Percentiles rank a stretch among this genome's conserved stretches.
Evolutionary conservation across 2,888 invertebrate species (phyloP).

Genomic region (Eumacrocentrus americanus): DNA sequence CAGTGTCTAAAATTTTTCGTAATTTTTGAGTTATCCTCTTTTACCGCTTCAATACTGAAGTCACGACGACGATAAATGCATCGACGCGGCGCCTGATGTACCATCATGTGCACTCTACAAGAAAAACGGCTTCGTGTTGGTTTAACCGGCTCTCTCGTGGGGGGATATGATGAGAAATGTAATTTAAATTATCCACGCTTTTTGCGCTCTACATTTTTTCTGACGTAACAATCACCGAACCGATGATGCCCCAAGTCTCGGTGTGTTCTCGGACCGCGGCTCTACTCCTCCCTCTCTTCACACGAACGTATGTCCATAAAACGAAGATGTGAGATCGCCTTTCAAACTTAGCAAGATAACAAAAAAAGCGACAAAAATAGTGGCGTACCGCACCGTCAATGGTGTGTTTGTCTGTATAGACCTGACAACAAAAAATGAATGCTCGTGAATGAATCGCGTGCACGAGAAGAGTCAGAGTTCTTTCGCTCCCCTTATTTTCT

Average conservation of each 20-base stretch:
- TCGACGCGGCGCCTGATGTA: no score
- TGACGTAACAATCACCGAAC: constrained; percentile 45
- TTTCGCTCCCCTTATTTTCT: background rate
- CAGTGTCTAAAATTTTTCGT: no score
- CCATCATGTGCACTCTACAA: no score
- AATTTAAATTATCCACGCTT: constrained; percentile 59
- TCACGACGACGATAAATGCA: no score
- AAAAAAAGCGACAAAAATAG: constrained; percentile 1
- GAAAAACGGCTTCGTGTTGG: no score
- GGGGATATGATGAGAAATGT: constrained; percentile 55
- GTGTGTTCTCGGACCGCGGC: background rate
- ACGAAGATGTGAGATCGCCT: no score
- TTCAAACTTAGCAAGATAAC: background rate
- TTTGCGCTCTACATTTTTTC: constrained; percentile 41
- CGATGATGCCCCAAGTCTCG: constrained; percentile 19
- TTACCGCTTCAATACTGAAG: no score
- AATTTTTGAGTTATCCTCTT: no score
- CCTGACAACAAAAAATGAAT: constrained; percentile 32
- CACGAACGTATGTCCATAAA: background rate
- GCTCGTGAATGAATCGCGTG: constrained; percentile 43
- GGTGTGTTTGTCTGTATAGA: background rate
- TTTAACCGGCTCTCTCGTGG: constrained; percentile 46
- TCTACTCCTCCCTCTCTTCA: background rate
- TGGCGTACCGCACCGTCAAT: background rate
- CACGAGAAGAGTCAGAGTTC: constrained; percentile 15